These are phyloP conservation scores for Sipha flava DNA, from an alignment of 1,140 invertebrate species.

Conservation along the genomic window DNA sequence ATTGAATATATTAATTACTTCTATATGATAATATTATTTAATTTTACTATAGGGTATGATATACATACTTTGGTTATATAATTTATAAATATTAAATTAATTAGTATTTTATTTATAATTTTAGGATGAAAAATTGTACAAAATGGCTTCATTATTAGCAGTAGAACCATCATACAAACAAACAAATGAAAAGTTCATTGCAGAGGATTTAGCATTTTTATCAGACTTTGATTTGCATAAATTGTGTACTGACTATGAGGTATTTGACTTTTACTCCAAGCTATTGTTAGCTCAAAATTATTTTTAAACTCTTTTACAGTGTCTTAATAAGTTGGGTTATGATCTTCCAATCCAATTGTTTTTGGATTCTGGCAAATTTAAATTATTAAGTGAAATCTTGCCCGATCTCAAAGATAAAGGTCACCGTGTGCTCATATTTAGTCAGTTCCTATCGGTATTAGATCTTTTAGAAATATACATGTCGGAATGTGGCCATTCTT, in stretches of 20 bases:
- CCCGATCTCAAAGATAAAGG: conserved; percentile 60
- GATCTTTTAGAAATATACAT: conserved; percentile 84
- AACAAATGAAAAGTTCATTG: conserved; percentile 69
- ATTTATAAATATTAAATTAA: too few relatives aligned
- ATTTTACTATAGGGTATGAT: too few relatives aligned
- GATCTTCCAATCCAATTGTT: conserved; percentile 64
- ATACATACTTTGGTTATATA: too few relatives aligned
- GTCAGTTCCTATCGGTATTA: conserved; percentile 88
- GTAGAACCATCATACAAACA: conserved; percentile 64
- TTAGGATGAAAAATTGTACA: conserved; percentile 40
- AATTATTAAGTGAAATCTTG: conserved; percentile 68
- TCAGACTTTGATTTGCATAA: conserved; percentile 88
- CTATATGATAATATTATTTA: too few relatives aligned
- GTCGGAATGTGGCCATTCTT: conserved; percentile 58
- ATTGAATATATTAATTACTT: too few relatives aligned
- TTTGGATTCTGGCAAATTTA: conserved; percentile 72
- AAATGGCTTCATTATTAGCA: conserved; percentile 67
- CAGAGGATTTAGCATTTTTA: conserved; percentile 76
- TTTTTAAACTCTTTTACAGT: conserved; percentile 28
- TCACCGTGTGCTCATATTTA: conserved; percentile 82
- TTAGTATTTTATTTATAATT: conserved; percentile 33
- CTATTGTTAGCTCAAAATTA: neutral
- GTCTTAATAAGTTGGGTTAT: conserved; percentile 36
- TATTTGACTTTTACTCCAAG: neutral
- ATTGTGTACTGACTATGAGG: conserved; percentile 49